Evolutionary conservation across 1,140 invertebrate genomes (phyloP), one percentile per base, ranked within the genome.

Genomic region (Argopecten irradians): DNA sequence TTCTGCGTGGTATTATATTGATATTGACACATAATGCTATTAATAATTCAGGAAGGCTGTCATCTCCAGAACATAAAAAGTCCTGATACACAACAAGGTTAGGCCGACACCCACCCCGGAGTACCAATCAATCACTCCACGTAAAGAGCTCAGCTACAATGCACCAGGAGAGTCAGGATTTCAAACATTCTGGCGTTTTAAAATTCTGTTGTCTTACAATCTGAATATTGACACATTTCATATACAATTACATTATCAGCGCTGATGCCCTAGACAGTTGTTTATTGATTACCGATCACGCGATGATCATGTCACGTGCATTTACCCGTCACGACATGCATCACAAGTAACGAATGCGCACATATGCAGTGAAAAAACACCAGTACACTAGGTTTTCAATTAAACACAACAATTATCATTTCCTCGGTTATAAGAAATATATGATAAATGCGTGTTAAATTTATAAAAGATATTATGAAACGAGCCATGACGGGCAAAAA

Each of bases 1-100:
- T 71, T 71, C 55, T 71, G 22, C 28, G 55, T 71, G 2, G 55
- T n/a, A 16, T 71, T 71, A 71, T 71, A 71, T 71, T 71, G 55
- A 71, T 71, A 71, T 71, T 28, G 55, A 71, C 55, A 71, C 55
- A 28, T 71, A 71, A 71, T 71, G 55, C 55, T 71, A 71, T 71
- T 71, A 71, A 71, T 71, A 16, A 71, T 71, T 71, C n/a, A 71
- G 22, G 2, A n/a, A 28, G 55, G n/a, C 55, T 71, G 55, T 71
- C 55, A 71, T 71, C 55, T 71, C 5, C 55, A 71, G 55, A 28
- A 71, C 28, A 71, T 28, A 71, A 71, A 55, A 71, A 71, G 22
- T 71, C 22, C n/a, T n/a, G 22, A 28, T 11, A n/a, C 55, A 71
- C 55, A 22, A 3, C n/a, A 71, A n/a, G 16, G 8, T 71, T 28